A percentile compares a stretch with the other conserved stretches of the same genome.
Evolutionary conservation across 2,888 invertebrate species (phyloP).

Genomic region (Pristionchus exspectatus): DNA sequence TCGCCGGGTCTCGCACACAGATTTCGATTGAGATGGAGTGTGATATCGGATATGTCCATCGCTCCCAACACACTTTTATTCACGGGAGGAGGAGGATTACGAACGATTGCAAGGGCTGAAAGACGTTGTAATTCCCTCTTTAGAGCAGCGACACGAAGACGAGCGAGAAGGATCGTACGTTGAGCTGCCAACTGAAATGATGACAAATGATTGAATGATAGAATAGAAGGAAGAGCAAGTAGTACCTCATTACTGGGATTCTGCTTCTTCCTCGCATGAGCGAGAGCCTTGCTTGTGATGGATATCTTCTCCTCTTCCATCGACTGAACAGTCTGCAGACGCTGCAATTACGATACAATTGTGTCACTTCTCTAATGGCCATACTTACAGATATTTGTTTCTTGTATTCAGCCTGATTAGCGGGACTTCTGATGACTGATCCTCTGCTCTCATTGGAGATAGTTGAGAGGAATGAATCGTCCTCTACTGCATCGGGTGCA

Average conservation of each 20-base stretch:
- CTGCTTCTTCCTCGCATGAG: conserved; percentile 53
- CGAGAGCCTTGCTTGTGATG: conserved; percentile 43
- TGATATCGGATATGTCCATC: conserved; percentile 54
- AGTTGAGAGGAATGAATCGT: conserved; percentile 52
- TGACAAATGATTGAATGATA: not conserved
- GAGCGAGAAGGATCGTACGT: conserved; percentile 51
- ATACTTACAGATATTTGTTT: conserved; percentile 44
- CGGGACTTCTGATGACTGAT: conserved; percentile 5
- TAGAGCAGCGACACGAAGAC: conserved; percentile 35
- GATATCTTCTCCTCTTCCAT: conserved; percentile 54
- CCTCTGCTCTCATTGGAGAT: conserved; percentile 37
- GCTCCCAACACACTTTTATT: conserved; percentile 47
- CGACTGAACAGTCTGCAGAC: conserved; percentile 37
- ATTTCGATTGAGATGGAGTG: conserved; percentile 54
- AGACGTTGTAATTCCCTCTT: conserved; percentile 54
- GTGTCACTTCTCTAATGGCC: not conserved
- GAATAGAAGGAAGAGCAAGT: not conserved
- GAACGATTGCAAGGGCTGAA: conserved; percentile 44
- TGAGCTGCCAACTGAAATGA: conserved; percentile 44
- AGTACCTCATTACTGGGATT: conserved; percentile 52
- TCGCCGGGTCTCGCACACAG: conserved; percentile 40
- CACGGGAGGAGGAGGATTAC: conserved; percentile 54
- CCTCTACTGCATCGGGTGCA: conserved; percentile 41
- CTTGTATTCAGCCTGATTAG: conserved; percentile 42
- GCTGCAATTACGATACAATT: not conserved